Evolutionary conservation across 2,113 vertebrate species (phyloP).

Genomic region (Climacteris rufus): DNA sequence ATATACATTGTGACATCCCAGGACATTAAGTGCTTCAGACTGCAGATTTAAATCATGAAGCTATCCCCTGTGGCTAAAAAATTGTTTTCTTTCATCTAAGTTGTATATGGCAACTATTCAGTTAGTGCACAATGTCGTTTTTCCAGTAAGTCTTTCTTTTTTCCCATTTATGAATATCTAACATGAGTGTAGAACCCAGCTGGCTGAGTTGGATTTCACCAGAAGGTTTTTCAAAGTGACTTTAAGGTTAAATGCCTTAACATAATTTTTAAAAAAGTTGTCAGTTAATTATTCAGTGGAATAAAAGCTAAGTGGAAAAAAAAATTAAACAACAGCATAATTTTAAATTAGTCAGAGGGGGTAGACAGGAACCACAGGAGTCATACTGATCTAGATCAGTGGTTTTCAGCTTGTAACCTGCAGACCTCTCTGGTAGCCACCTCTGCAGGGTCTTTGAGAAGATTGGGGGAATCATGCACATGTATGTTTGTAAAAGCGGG

Average conservation of each 20-base stretch:
- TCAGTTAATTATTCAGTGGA: background rate
- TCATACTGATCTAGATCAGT: background rate
- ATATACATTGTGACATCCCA: background rate
- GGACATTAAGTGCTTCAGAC: background rate
- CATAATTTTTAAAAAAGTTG: background rate
- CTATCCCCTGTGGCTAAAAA: background rate
- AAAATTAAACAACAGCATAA: background rate
- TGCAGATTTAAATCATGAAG: background rate
- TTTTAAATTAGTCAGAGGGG: background rate
- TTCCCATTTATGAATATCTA: background rate
- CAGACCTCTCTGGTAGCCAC: background rate
- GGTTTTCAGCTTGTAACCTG: background rate
- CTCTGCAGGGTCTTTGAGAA: background rate
- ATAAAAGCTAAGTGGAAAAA: background rate
- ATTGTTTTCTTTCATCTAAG: background rate
- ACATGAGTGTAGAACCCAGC: background rate
- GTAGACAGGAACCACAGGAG: background rate
- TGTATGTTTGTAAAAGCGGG: background rate
- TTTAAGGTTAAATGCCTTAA: background rate
- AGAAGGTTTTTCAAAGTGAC: background rate
- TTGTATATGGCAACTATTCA: background rate
- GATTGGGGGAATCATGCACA: background rate
- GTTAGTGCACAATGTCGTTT: background rate
- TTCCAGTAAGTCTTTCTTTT: background rate
- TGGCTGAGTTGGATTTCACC: background rate